These are phyloP conservation scores for Leptinotarsa rubiginosa DNA, from an alignment of 2,888 invertebrate species.

Conservation along the genomic window DNA sequence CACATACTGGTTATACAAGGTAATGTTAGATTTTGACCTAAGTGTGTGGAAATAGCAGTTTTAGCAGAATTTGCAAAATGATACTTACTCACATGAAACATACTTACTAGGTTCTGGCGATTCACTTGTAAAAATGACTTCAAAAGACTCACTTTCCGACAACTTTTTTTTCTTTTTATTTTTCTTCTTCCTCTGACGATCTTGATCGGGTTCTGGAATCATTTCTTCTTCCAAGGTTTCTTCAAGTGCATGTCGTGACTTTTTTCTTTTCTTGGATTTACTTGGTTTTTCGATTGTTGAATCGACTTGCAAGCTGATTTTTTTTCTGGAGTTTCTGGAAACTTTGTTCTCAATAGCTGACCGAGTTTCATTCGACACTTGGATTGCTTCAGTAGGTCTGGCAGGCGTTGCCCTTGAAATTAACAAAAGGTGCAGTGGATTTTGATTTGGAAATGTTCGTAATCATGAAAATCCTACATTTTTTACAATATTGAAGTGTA, in stretches of 20 bases:
- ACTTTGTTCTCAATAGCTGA: background rate
- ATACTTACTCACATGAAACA: background rate
- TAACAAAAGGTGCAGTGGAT: background rate
- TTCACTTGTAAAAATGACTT: too few species aligned
- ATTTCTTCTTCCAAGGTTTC: background rate
- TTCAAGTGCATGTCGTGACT: background rate
- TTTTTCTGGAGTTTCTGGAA: background rate
- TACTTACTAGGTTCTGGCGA: too few species aligned
- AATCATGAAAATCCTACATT: background rate
- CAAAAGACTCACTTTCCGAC: too few species aligned
- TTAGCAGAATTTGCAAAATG: background rate
- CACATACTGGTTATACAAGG: too few species aligned
- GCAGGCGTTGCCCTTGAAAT: background rate
- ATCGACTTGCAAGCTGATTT: background rate
- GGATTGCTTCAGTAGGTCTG: background rate
- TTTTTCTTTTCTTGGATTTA: constrained; percentile 30
- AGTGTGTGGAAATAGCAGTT: too few species aligned
- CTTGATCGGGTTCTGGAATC: background rate
- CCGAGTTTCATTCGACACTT: background rate
- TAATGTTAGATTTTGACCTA: too few species aligned
- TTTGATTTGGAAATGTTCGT: background rate
- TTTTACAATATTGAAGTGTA: too few species aligned
- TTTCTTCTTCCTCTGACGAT: constrained; percentile 23
- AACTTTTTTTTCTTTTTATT: constrained; percentile 23
- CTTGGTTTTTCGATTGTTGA: background rate